These are phyloP conservation scores for Eumerus sabulonum DNA, from an alignment of 2,888 invertebrate genomes.

Conservation along the genomic window DNA sequence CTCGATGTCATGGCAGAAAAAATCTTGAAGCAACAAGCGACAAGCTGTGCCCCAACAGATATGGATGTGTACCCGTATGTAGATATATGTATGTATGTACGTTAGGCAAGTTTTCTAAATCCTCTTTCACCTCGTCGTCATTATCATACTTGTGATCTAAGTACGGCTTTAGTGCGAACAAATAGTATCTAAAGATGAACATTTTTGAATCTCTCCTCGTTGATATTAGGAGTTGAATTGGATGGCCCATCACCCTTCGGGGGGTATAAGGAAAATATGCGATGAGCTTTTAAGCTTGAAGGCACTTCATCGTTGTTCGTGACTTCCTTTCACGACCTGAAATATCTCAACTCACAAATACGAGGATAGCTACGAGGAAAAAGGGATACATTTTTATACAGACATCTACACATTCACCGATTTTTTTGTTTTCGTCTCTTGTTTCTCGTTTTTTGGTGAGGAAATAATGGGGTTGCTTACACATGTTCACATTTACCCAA, in stretches of 20 bases:
- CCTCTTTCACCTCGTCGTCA: background rate
- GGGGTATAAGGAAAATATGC: slow-evolving; percentile 49
- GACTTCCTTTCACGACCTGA: slow-evolving; percentile 52
- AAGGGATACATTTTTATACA: slow-evolving; percentile 5
- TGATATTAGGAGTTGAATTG: background rate
- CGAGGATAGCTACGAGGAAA: slow-evolving; percentile 4
- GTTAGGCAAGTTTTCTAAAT: slow-evolving; percentile 25
- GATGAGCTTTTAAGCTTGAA: slow-evolving; percentile 62
- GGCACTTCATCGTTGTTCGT: slow-evolving; percentile 60
- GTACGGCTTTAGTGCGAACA: slow-evolving; percentile 39
- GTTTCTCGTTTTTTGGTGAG: slow-evolving; percentile 1
- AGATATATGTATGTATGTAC: too few relatives aligned
- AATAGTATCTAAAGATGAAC: slow-evolving; percentile 36
- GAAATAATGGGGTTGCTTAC: slow-evolving; percentile 59
- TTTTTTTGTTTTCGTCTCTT: slow-evolving; percentile 17
- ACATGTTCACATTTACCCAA: slow-evolving; percentile 57
- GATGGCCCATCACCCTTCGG: background rate
- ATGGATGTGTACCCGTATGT: slow-evolving; percentile 3
- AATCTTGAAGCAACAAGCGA: slow-evolving; percentile 31
- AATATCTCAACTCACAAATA: slow-evolving; percentile 27
- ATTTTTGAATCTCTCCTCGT: slow-evolving; percentile 24
- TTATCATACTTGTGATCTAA: slow-evolving; percentile 38
- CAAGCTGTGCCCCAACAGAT: slow-evolving; percentile 26
- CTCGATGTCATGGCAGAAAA: background rate
- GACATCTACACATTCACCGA: too few relatives aligned